phyloP scores from a whole-genome alignment of 2,888 invertebrate genomes.

The Papilio gigon region DNA sequence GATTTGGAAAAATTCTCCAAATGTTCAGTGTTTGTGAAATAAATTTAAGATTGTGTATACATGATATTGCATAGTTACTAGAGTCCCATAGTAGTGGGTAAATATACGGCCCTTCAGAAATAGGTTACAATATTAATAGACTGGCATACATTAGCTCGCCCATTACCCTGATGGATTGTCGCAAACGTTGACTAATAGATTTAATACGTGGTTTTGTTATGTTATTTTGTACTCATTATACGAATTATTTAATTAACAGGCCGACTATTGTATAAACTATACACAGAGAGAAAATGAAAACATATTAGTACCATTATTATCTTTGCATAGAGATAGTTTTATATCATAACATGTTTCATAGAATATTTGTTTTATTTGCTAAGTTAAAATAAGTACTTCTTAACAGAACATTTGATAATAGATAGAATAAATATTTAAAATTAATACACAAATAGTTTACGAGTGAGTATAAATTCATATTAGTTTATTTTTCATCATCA shows the following conservation, averaged over 20 bases:
- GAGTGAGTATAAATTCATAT: too few species aligned
- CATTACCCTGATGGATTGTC: conserved; percentile 66
- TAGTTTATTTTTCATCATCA: too few species aligned
- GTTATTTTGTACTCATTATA: conserved; percentile 24
- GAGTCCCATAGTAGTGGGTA: conserved; percentile 45
- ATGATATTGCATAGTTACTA: not conserved
- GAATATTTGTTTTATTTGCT: not conserved
- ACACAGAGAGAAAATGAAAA: not conserved
- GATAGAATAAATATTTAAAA: not conserved
- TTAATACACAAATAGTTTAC: too few species aligned
- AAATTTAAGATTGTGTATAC: not conserved
- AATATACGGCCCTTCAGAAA: conserved; percentile 54
- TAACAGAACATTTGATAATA: not conserved
- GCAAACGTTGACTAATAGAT: conserved; percentile 67
- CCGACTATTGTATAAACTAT: conserved; percentile 3
- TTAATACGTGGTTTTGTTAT: conserved; percentile 59
- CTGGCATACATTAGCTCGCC: conserved; percentile 65
- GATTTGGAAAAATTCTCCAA: not conserved
- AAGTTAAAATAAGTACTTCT: not conserved
- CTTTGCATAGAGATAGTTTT: not conserved
- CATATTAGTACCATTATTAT: conserved; percentile 14
- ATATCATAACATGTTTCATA: not conserved
- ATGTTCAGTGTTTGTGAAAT: not conserved
- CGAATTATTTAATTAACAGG: conserved; percentile 25
- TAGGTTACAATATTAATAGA: conserved; percentile 68